Evolutionary conservation across 2,113 vertebrate genomes (phyloP), one percentile per base, ranked within the genome.

Genomic region (Eidolon helvum): DNA sequence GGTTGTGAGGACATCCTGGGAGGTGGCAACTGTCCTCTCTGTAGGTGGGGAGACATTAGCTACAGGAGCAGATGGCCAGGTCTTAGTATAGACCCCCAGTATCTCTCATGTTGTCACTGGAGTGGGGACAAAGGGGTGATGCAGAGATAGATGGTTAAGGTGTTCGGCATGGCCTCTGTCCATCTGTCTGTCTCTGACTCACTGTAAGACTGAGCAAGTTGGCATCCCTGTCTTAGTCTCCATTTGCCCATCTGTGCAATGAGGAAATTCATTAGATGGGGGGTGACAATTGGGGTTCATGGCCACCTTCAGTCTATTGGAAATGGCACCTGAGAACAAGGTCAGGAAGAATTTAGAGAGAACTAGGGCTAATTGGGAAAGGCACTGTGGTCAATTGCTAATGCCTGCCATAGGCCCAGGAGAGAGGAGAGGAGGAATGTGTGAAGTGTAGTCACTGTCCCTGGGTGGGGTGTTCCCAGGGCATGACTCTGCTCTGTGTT

Each of bases 401-500:
- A 16, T 16, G 35, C 48, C 55, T 74, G 33, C 75, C 18, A 0
- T 3, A 40, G 5, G 30, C 63, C 69, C 22, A 50, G 57, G 40
- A 28, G 22, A 26, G 9, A 33, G 1, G 33, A 2, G 6, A 48
- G 63, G 18, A 65, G 5, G 14, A 35, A 3, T 0, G 24, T 45
- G 15, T 40, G 45, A 43, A 21, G 40, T 40, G n/a, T 26, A 18
- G 16, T 53, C 48, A 9, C 30, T 0, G 1, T n/a, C 19, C 65
- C 77, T 6, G 45, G 15, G 14, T 15, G 18, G 0, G 4, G 10
- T 19, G 4, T 21, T 22, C 26, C 21, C 21, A 14, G 22, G 48
- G 28, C 7, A 0, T 85, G 90, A 83, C 33, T 61, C 66, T 95
- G 12, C 97, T 92, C 16, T 97, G 14, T 96, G 0, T 74, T 92